These are phyloP conservation scores for Thalassoma bifasciatum DNA, from an alignment of 2,113 vertebrate genomes.

Conservation along the genomic window DNA sequence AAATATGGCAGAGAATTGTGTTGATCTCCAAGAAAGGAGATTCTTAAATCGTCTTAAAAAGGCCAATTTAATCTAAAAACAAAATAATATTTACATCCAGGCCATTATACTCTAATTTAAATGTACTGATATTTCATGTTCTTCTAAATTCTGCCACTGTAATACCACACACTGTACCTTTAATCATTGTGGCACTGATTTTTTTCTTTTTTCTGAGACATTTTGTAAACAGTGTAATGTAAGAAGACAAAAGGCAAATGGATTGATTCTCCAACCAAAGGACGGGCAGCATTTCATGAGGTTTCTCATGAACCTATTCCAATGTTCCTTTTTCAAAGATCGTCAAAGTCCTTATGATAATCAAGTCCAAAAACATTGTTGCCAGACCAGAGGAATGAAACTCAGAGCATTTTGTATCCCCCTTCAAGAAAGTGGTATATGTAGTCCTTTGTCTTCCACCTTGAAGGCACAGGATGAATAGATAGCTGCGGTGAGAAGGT, in stretches of 20 bases:
- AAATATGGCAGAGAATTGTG: too few relatives aligned
- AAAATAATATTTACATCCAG: too few relatives aligned
- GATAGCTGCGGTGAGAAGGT: slow-evolving; percentile 58
- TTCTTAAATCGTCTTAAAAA: too few relatives aligned
- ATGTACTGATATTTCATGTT: too few relatives aligned
- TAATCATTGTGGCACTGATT: slow-evolving; percentile 11
- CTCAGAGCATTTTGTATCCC: slow-evolving; percentile 9
- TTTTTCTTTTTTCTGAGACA: slow-evolving; percentile 20
- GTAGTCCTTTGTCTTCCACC: slow-evolving; percentile 59
- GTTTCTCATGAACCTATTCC: slow-evolving; percentile 34
- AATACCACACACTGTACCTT: too few relatives aligned
- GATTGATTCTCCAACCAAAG: slow-evolving; percentile 26
- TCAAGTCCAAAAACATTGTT: slow-evolving; percentile 16
- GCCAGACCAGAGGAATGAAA: slow-evolving; percentile 10
- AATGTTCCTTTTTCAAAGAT: slow-evolving; percentile 34
- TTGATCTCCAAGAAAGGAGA: too few relatives aligned
- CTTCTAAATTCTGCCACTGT: too few relatives aligned
- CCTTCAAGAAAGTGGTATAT: slow-evolving; percentile 26
- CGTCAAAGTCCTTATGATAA: slow-evolving; percentile 16
- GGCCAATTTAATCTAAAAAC: too few relatives aligned
- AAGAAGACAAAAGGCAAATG: slow-evolving; percentile 19
- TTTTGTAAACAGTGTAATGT: slow-evolving; percentile 54
- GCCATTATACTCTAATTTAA: too few relatives aligned
- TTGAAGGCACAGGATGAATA: slow-evolving; percentile 79
- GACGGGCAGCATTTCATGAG: slow-evolving; percentile 28